Evolutionary conservation across 2,797 vertebrate species (phyloP).

Genomic region (Natrix natrix): DNA sequence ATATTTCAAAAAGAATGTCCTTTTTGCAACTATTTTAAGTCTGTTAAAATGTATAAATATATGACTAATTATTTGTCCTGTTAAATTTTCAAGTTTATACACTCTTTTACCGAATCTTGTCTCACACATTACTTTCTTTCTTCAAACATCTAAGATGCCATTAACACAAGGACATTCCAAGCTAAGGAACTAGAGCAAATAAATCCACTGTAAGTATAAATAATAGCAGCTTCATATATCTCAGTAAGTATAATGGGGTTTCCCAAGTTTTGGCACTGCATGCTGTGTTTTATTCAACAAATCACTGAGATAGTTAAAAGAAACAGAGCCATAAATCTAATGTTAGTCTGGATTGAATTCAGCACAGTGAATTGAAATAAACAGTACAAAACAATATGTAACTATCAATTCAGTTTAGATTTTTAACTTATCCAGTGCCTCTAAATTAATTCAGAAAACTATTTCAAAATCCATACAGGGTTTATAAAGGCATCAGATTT

Average conservation of each 20-base stretch:
- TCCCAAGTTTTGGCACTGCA: not conserved
- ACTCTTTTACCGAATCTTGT: not conserved
- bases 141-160: not conserved
- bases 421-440: not conserved
- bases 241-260: not conserved
- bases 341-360: not conserved
- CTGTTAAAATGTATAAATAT: not conserved
- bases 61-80: not conserved
- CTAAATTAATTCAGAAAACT: not conserved
- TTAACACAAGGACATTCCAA: not conserved
- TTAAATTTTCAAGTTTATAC: not conserved
- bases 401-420: not conserved
- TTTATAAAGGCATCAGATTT: not conserved
- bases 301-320: not conserved
- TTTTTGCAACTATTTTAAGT: not conserved
- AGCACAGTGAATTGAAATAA: not conserved
- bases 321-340: not conserved
- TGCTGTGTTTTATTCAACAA: not conserved
- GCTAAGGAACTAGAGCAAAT: not conserved
- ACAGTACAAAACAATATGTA: not conserved
- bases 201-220: not conserved
- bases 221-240: not conserved
- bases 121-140: not conserved
- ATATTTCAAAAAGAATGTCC: not conserved
- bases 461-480: not conserved